Conservation (phyloP, 1,140 invertebrate species). For the Drosophila carrolli region DNA sequence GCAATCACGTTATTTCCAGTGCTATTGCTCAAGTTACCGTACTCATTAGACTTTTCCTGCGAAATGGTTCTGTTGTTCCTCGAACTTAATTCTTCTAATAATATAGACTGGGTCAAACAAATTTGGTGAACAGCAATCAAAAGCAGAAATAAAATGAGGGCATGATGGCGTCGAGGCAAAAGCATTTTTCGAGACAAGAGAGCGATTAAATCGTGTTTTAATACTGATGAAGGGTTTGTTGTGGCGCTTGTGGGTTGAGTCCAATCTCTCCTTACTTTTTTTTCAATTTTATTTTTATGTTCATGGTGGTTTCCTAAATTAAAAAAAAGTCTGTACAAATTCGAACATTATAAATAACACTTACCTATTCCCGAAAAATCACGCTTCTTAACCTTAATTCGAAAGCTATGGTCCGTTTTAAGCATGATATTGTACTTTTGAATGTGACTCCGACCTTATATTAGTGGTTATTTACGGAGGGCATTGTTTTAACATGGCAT, state of each 20-base stretch:
- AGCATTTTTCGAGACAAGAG: slow-evolving; percentile 24
- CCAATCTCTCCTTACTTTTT: neutral
- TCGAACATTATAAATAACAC: neutral
- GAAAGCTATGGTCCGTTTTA: slow-evolving; percentile 5
- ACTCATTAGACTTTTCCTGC: slow-evolving; percentile 19
- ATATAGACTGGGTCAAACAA: slow-evolving; percentile 39
- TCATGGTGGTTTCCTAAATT: slow-evolving; percentile 2
- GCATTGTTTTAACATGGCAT: neutral
- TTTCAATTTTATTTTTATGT: slow-evolving; percentile 1
- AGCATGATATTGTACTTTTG: slow-evolving; percentile 14
- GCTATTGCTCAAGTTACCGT: slow-evolving; percentile 19
- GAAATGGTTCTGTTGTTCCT: slow-evolving; percentile 25
- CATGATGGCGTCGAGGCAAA: slow-evolving; percentile 4
- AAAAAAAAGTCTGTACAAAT: neutral
- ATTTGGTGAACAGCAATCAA: slow-evolving; percentile 44
- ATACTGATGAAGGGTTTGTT: slow-evolving; percentile 1
- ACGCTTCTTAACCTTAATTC: slow-evolving; percentile 23
- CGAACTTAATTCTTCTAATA: slow-evolving; percentile 39
- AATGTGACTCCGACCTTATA: neutral
- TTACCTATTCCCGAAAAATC: slow-evolving; percentile 11
- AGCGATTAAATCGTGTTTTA: slow-evolving; percentile 2
- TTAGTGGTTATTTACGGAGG: neutral
- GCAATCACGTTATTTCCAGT: slow-evolving; percentile 35
- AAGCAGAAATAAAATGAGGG: slow-evolving; percentile 30
- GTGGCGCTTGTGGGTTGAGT: neutral